These are phyloP conservation scores for Xylota sylvarum DNA, from an alignment of 2,888 invertebrate species.

Conservation along the genomic window DNA sequence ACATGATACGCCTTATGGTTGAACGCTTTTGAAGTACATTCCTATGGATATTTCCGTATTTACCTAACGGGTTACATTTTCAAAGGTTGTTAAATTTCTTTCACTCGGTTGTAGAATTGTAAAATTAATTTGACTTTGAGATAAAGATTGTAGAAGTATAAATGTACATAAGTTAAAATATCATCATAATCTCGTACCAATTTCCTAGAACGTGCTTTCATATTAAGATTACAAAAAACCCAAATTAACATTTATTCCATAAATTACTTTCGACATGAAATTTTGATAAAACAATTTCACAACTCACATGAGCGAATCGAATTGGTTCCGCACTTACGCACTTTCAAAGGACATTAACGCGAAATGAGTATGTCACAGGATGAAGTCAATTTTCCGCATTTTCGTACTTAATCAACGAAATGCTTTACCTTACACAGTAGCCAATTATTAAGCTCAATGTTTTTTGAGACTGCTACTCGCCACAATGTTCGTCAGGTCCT, in stretches of 20 bases:
- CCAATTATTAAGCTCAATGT: background rate
- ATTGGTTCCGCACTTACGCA: too few relatives aligned
- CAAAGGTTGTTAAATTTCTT: background rate
- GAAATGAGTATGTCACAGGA: background rate
- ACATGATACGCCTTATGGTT: background rate
- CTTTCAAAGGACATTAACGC: background rate
- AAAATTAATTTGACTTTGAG: too few relatives aligned
- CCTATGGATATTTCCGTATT: too few relatives aligned
- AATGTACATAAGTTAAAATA: background rate
- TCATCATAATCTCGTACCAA: too few relatives aligned
- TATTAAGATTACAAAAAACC: constrained; percentile 3
- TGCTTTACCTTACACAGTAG: background rate
- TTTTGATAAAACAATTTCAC: background rate
- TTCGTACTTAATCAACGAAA: background rate
- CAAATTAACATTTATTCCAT: background rate
- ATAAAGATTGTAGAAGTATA: background rate
- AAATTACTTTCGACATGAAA: background rate
- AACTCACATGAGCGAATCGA: background rate
- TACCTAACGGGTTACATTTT: background rate
- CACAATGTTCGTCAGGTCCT: background rate
- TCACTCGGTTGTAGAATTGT: constrained; percentile 3
- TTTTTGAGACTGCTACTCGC: background rate
- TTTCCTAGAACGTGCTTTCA: too few relatives aligned
- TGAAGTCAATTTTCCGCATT: background rate
- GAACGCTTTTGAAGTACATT: background rate